These are phyloP conservation scores for Elaphurus davidianus DNA, from an alignment of 2,113 vertebrate species.

Conservation along the genomic window DNA sequence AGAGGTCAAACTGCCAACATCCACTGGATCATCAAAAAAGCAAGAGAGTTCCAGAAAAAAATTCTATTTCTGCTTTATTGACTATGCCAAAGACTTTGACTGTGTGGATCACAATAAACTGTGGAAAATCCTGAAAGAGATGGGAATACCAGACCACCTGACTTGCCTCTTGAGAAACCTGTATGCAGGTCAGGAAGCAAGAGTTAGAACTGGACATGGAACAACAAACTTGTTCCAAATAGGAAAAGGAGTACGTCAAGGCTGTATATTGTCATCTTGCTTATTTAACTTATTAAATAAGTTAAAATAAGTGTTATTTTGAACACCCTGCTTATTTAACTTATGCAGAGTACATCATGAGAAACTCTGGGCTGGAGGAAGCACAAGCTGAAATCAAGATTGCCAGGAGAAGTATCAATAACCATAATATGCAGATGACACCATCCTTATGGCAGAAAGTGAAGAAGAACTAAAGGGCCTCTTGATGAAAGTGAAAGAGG, in stretches of 20 bases:
- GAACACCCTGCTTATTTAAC: neutral
- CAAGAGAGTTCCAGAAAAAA: neutral
- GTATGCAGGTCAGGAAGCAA: neutral
- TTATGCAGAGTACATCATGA: neutral
- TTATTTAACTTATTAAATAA: neutral
- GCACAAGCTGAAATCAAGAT: neutral
- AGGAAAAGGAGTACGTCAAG: neutral
- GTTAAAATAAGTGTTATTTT: no score
- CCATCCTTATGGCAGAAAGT: neutral
- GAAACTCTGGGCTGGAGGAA: neutral
- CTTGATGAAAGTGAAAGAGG: neutral
- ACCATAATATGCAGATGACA: neutral
- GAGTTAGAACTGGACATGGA: neutral
- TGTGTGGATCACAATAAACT: neutral
- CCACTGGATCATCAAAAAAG: accelerated
- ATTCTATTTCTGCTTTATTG: neutral
- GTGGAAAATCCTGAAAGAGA: neutral
- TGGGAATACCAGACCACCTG: neutral
- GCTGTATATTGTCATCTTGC: neutral
- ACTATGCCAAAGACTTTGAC: neutral
- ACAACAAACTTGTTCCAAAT: neutral
- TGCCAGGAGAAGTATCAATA: neutral
- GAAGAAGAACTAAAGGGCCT: neutral
- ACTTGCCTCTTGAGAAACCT: neutral
- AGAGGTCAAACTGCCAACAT: neutral